Evolutionary conservation across 2,888 invertebrate species (phyloP), one percentile per base, ranked within the genome.

Genomic region (Acleris literana): DNA sequence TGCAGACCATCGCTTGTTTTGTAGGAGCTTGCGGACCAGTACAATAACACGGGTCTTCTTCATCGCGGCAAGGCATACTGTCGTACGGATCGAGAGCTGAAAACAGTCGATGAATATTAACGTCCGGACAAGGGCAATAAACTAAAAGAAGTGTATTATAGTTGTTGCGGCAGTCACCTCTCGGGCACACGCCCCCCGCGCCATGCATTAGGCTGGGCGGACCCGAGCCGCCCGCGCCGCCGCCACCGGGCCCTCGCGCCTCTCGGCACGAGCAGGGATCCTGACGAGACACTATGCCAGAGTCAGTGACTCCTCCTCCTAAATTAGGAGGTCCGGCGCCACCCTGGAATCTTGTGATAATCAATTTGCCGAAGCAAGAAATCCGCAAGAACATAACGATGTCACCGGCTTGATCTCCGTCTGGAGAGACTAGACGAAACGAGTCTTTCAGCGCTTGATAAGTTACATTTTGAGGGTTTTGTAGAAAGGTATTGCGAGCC

Each of bases 291-390:
- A 86, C 78, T 25, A 84, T 73, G 16, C 77, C 69, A 7, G 80
- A 69, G 17, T 71, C 74, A 43, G 74, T 78, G 11, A 69, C 53
- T 59, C 79, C 78, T 17, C 78, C 71, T 39, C 83, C 81, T 54
- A 88, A 63, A 57, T 73, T 81, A 1, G 86, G 83, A 20, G 83
- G 82, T n/a, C 80, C 80, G 57, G 83, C 77, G 20, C 79, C 76
- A 20, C 90, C 90, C 83, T 95, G 94, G 77, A 95, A 95, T 75
- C 94, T 94, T 0, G 95, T 95, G 13, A 95, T 93, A 29, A 95
- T 95, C 64, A 93, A 77, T 74, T 94, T 94, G 2, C 95, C 95
- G 73, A 95, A 95, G 74, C 95, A 95, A 7, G 95, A 94, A 79
- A 94, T 93, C 11, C 95, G 87, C 53, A 95, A 84, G 81, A 94